Evolutionary conservation across 2,888 invertebrate species (phyloP).

Genomic region (Andrena bicolor): DNA sequence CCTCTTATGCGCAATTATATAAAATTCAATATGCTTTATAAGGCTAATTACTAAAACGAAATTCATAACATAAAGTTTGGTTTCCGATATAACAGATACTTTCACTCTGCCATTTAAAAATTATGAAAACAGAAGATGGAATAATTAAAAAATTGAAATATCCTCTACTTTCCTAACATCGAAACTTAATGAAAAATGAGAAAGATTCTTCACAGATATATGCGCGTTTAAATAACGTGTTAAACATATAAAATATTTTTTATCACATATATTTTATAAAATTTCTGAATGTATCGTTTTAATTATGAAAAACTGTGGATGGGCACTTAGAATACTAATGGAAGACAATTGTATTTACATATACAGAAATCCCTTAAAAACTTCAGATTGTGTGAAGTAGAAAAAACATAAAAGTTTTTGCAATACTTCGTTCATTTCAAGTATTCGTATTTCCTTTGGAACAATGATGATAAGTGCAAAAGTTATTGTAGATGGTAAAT

Average conservation of each 20-base stretch:
- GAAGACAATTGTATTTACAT: constrained; percentile 17
- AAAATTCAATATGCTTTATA: neutral
- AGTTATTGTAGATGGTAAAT: constrained; percentile 44
- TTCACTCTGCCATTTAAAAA: constrained; percentile 1
- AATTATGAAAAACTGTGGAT: neutral
- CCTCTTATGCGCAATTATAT: neutral
- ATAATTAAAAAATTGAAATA: neutral
- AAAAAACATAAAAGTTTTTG: too few relatives aligned
- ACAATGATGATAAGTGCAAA: constrained; percentile 9
- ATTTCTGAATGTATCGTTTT: neutral
- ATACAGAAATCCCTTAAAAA: constrained; percentile 1
- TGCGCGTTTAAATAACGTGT: neutral
- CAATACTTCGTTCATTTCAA: neutral
- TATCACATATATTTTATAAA: neutral
- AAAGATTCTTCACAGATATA: neutral
- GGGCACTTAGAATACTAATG: constrained; percentile 14
- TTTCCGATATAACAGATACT: neutral
- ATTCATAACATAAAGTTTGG: neutral
- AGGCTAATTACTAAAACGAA: neutral
- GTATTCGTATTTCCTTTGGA: constrained; percentile 11
- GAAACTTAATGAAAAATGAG: neutral
- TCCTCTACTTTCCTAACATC: neutral
- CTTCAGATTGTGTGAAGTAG: neutral
- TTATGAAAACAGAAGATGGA: neutral
- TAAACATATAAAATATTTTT: neutral